Percentiles rank a stretch among this genome's conserved stretches.
Conservation (phyloP, 2,797 vertebrate genomes). For the Tarsius wallacei region DNA sequence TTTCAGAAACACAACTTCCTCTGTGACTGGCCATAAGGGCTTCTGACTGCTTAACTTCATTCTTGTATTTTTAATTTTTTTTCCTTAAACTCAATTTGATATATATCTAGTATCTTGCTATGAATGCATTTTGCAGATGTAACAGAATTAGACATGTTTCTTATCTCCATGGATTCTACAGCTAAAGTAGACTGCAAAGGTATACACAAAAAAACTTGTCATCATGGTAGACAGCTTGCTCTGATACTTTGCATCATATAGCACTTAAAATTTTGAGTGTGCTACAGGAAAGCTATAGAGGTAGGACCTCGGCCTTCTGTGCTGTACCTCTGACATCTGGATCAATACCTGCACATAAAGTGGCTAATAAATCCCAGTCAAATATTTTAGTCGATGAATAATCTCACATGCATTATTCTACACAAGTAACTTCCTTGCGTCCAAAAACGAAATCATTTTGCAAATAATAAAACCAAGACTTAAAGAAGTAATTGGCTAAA, state of each 20-base stretch:
- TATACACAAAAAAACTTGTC: neutral
- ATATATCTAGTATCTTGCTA: neutral
- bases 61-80: neutral
- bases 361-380: neutral
- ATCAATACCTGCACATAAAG: neutral
- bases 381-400: neutral
- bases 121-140: neutral
- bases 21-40: neutral
- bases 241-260: neutral
- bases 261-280: neutral
- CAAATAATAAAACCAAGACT: neutral
- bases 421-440: neutral
- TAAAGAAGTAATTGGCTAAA: neutral
- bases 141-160: neutral
- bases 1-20: conserved; percentile 11
- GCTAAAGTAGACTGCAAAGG: neutral
- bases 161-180: neutral
- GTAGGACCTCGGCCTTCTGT: neutral
- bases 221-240: neutral
- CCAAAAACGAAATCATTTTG: conserved; percentile 1
- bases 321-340: neutral
- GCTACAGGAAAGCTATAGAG: neutral
- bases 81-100: neutral
- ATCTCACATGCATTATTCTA: neutral
- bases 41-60: neutral